A percentile compares a stretch with the other conserved stretches of the same genome.
These are phyloP conservation scores for Petroica traversi DNA, from an alignment of 2,113 vertebrate species.

Conservation along the genomic window DNA sequence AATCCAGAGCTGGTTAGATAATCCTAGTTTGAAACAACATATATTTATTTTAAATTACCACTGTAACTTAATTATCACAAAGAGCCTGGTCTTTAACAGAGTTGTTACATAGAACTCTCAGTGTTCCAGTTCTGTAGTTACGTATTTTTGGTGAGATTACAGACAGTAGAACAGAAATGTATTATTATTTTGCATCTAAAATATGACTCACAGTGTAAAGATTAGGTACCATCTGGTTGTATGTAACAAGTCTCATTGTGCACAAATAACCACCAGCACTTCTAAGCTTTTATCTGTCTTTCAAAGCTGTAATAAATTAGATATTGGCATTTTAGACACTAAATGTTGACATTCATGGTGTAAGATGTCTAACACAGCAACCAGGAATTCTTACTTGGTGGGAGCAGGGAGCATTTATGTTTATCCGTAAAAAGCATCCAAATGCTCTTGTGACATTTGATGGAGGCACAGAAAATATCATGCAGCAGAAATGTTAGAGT, in stretches of 20 bases:
- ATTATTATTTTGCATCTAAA: slow-evolving; percentile 12
- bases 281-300: background rate
- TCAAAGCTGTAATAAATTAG: background rate
- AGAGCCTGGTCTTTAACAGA: background rate
- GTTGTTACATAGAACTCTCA: background rate
- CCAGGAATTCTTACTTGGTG: background rate
- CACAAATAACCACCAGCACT: background rate
- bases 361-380: background rate
- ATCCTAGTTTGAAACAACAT: background rate
- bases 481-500: background rate
- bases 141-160: background rate
- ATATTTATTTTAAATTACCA: slow-evolving; percentile 26
- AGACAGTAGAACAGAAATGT: background rate
- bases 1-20: background rate
- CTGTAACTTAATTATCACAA: background rate
- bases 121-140: background rate
- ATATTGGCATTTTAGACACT: background rate
- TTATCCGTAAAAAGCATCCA: background rate
- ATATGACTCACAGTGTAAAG: slow-evolving; percentile 11
- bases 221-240: background rate
- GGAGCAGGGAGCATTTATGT: background rate
- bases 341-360: background rate
- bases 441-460: background rate
- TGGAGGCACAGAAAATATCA: background rate
- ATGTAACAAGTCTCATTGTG: background rate